These are phyloP conservation scores for Drosophila putrida DNA, from an alignment of 2,888 invertebrate species.

Conservation along the genomic window DNA sequence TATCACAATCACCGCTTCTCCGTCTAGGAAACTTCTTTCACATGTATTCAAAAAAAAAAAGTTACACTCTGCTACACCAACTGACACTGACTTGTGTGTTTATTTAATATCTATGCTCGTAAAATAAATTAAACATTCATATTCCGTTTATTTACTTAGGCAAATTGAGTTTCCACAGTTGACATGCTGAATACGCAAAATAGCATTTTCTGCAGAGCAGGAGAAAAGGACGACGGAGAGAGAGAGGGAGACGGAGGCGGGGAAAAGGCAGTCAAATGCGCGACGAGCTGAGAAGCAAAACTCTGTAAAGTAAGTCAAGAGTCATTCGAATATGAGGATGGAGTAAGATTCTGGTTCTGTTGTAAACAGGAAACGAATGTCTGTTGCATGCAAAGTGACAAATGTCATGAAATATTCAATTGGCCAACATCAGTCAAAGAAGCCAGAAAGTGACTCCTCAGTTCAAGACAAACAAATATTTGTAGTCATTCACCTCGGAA, in stretches of 20 bases:
- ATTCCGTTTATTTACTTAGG: slow-evolving; percentile 80
- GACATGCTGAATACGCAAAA: slow-evolving; percentile 71
- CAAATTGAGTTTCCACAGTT: slow-evolving; percentile 79
- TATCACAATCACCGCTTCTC: slow-evolving; percentile 40
- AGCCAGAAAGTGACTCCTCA: slow-evolving; percentile 8
- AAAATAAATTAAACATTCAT: slow-evolving; percentile 80
- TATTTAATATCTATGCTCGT: slow-evolving; percentile 77
- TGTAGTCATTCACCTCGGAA: slow-evolving; percentile 5
- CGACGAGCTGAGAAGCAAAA: slow-evolving; percentile 23
- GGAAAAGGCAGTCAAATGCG: slow-evolving; percentile 18
- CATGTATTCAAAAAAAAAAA: slow-evolving; percentile 23
- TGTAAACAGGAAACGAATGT: slow-evolving; percentile 76
- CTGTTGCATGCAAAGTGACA: slow-evolving; percentile 74
- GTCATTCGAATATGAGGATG: slow-evolving; percentile 26
- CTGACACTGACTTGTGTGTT: slow-evolving; percentile 56
- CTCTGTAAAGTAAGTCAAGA: slow-evolving; percentile 22
- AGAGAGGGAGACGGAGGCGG: not conserved
- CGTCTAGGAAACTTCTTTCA: slow-evolving; percentile 30
- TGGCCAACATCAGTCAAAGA: slow-evolving; percentile 44
- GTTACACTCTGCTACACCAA: slow-evolving; percentile 33
- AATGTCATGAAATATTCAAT: slow-evolving; percentile 77
- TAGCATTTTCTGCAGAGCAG: slow-evolving; percentile 8
- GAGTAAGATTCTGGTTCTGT: slow-evolving; percentile 26
- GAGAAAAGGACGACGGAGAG: no score
- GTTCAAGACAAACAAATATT: slow-evolving; percentile 6